Evolutionary conservation across 2,797 vertebrate species (phyloP).

Genomic region (Enteromius paludinosus): DNA sequence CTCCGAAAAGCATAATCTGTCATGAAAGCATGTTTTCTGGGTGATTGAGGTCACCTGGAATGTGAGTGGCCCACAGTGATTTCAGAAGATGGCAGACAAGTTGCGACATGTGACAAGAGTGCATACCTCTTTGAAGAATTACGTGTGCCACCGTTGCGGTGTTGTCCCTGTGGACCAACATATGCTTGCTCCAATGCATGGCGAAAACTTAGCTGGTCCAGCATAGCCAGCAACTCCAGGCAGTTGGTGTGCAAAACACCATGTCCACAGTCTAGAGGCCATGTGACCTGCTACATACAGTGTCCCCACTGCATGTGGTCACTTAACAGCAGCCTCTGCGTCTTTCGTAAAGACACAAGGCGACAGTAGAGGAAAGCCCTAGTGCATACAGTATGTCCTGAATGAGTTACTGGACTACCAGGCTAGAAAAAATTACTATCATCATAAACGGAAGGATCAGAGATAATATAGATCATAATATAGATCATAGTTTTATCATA

Average conservation of each 20-base stretch:
- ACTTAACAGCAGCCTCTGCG: neutral
- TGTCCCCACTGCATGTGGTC: neutral
- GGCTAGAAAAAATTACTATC: too few species aligned
- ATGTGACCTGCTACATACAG: neutral
- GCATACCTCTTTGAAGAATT: neutral
- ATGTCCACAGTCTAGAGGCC: neutral
- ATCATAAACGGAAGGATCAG: too few species aligned
- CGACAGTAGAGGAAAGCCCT: neutral
- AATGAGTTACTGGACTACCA: too few species aligned
- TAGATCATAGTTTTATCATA: too few species aligned
- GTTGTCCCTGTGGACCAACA: neutral
- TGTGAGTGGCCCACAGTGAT: neutral
- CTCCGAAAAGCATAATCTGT: neutral
- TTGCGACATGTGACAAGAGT: neutral
- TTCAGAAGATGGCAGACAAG: too few species aligned
- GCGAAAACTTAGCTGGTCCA: neutral
- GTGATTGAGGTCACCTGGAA: neutral
- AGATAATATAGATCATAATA: too few species aligned
- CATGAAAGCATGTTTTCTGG: neutral
- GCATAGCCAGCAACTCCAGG: neutral
- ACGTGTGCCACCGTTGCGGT: neutral
- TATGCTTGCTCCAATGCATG: neutral
- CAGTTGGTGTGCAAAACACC: neutral
- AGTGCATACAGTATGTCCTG: too few species aligned
- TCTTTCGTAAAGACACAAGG: neutral